Conservation (phyloP, 2,888 invertebrate species). For the Rosalia funebris region DNA sequence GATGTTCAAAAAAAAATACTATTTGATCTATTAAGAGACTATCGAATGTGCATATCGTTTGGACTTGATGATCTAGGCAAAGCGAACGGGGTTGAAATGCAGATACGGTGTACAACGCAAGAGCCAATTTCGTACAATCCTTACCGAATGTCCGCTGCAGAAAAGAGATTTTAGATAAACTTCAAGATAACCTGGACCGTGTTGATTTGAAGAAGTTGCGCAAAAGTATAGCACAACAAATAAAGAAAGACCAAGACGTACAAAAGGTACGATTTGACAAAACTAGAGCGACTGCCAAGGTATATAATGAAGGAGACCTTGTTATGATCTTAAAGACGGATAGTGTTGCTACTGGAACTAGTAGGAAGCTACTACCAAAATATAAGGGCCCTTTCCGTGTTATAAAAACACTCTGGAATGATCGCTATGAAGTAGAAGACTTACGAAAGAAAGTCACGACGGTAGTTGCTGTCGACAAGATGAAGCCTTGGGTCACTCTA, state of each 20-base stretch:
- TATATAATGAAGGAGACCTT: slow-evolving; percentile 29
- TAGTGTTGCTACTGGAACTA: slow-evolving; percentile 26
- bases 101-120: too few species aligned
- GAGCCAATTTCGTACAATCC: too few species aligned
- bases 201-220: too few species aligned
- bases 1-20: too few species aligned
- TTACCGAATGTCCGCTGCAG: too few species aligned
- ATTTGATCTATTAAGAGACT: too few species aligned
- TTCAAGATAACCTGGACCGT: too few species aligned
- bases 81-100: too few species aligned
- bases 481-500: slow-evolving; percentile 15
- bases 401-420: not conserved
- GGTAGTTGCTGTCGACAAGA: slow-evolving; percentile 6
- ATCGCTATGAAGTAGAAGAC: slow-evolving; percentile 1
- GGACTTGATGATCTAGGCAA: too few species aligned
- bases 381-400: slow-evolving; percentile 28
- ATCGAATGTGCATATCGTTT: too few species aligned
- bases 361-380: slow-evolving; percentile 31
- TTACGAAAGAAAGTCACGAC: not conserved
- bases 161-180: too few species aligned
- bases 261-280: slow-evolving; percentile 33
- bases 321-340: slow-evolving; percentile 35
- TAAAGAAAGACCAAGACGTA: slow-evolving; percentile 29
- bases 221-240: too few species aligned
- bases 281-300: not conserved